phyloP scores from a whole-genome alignment of 2,797 vertebrate genomes.

The Microctenopoma lineatum region DNA sequence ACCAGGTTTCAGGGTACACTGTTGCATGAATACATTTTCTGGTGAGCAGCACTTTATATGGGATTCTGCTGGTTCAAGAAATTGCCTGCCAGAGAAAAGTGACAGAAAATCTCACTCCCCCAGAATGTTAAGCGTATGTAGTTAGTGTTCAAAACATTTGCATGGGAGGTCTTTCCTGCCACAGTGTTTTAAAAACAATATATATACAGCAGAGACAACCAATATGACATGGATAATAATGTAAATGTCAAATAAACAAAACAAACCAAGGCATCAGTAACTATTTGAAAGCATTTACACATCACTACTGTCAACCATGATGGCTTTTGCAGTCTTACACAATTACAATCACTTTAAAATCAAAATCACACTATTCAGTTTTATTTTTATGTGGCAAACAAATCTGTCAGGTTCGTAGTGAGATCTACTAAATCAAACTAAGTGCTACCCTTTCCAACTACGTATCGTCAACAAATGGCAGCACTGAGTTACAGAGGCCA shows the following conservation, averaged over 20 bases:
- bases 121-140: conserved; percentile 9
- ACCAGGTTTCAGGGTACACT: conserved; percentile 16
- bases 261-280: no score
- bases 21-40: conserved; percentile 31
- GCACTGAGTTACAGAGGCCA: no score
- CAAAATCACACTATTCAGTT: no score
- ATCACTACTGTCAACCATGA: no score
- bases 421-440: no score
- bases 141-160: conserved; percentile 3
- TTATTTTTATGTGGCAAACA: no score
- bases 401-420: no score
- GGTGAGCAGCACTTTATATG: conserved; percentile 19
- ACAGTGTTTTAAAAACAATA: neutral
- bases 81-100: conserved; percentile 19
- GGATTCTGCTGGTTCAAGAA: conserved; percentile 28
- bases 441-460: no score
- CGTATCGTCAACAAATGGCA: no score
- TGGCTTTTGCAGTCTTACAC: no score
- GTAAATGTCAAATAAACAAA: neutral
- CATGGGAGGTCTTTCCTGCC: neutral
- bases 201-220: conserved; percentile 1
- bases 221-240: neutral
- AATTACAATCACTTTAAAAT: no score
- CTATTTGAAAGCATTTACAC: no score
- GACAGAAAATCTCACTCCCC: conserved; percentile 8